Percentiles rank a stretch among this genome's conserved stretches.
phyloP scores from a whole-genome alignment of 1,140 invertebrate genomes.

The Heliothis virescens region DNA sequence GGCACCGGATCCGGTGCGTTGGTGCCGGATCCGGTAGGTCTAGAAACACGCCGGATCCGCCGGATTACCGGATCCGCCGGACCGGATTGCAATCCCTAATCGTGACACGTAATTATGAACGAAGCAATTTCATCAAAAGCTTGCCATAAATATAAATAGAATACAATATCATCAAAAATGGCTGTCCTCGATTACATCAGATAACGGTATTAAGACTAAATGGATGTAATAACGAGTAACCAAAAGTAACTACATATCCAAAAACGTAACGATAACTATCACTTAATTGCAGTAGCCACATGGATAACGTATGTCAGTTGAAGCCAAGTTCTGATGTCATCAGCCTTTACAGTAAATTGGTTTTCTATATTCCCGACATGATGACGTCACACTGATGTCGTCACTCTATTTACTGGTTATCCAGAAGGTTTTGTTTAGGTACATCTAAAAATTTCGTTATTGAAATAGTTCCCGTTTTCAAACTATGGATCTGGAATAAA shows the following conservation, averaged over 20 bases:
- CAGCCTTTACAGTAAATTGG: conserved; percentile 3
- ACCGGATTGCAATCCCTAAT: no score
- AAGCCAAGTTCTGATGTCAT: conserved; percentile 9
- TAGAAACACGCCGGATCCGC: no score
- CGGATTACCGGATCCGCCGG: no score
- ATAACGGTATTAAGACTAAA: conserved; percentile 12
- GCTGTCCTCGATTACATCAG: conserved; percentile 19
- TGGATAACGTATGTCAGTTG: conserved; percentile 10
- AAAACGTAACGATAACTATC: conserved; percentile 34
- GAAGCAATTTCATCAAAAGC: background rate
- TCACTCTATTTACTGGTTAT: background rate
- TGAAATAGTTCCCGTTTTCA: no score
- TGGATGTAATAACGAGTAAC: background rate
- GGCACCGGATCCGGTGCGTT: no score
- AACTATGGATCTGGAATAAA: no score
- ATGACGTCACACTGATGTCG: conserved; percentile 14
- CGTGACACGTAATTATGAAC: background rate
- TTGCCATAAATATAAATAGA: background rate
- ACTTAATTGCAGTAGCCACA: background rate
- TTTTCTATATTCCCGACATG: conserved; percentile 17
- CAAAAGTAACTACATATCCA: conserved; percentile 3
- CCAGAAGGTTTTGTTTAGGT: background rate
- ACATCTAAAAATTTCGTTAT: no score
- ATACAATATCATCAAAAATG: background rate
- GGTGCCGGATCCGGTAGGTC: no score